Evolutionary conservation across 2,797 vertebrate species (phyloP), one percentile per base, ranked within the genome.

Genomic region (Lepilemur septentrionalis): DNA sequence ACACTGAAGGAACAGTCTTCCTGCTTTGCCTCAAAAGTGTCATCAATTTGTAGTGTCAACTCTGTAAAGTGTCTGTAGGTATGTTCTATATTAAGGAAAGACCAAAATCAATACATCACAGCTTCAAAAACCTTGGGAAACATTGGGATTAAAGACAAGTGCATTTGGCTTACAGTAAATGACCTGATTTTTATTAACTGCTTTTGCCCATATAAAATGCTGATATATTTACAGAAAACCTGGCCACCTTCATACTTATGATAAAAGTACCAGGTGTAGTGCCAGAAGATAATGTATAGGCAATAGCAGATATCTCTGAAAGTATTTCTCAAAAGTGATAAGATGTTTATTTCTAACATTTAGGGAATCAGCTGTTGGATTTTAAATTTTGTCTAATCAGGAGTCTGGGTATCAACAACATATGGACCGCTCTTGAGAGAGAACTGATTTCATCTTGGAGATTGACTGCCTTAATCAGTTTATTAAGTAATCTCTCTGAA

Each of bases 321-420:
- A 97, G 69, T 96, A 82, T 95, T 98, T 94, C 91, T 97, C 95
- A 93, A 96, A 97, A 97, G 75, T 96, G 85, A 63, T 96, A 95
- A 95, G 20, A 1, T 97, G 94, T 97, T 98, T 98, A 97, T 76
- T 81, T 15, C 3, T 65, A 57, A 89, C 38, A 52, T 79, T 89
- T 69, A 75, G 82, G 69, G 65, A 81, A 92, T 94, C 59, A 84
- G 48, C 46, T 95, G 25, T 82, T 83, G 63, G 11, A 25, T 82
- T 93, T 94, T 94, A 80, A 97, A 96, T 78, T 98, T 98, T 97
- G 97, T 96, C 97, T 96, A 96, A 7, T 93, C 94, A 94, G 55
- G 89, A 95, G 93, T 80, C 93, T 93, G 93, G 30, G 89, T 93
- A 92, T 97, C 95, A 83, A 80, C 28, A 61, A 12, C 9, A 85